Evolutionary conservation across 2,888 invertebrate species (phyloP), one percentile per base, ranked within the genome.

Genomic region (Agriopis leucophaearia): DNA sequence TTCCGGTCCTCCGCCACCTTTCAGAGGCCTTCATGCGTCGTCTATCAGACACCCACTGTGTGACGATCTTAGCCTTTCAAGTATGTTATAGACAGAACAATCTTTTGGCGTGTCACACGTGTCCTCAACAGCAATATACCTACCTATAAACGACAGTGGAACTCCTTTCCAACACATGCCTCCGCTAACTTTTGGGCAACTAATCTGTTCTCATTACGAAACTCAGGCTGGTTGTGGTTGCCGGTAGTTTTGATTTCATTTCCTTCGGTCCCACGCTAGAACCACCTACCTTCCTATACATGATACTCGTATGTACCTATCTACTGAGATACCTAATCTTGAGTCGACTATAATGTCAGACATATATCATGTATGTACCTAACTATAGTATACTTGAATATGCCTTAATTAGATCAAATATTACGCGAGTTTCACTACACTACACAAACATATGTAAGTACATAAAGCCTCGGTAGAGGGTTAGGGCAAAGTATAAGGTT

Each of bases 151-250:
- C 27, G 36, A 51, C 18, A 18, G n/a, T 12, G 45, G 47, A 58
- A 57, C 62, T 62, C 62, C 58, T 35, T 54, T 52, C 47, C 38
- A 52, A 57, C 57, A 40, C 51, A 65, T 55, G 61, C 66, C 61
- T 57, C 38, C 47, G 52, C 58, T 67, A 62, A 67, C 66, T 67
- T 62, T 61, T 52, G 62, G 62, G 57, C 61, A 58, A 67, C 66
- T 67, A 67, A 67, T 67, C 66, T 62, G 62, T 58, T 67, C 62
- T 58, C 66, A 67, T 67, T 67, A 67, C 57, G 57, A 67, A 67
- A 67, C 66, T 67, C 57, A n/a, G 45, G 15, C 66, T 42, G 57
- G 57, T 62, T 57, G 66, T 58, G 66, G 62, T 58, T 58, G 61
- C 61, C 27, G 54, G 15, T 66, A 62, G 66, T 61, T 66, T 66